These are phyloP conservation scores for Volucella bombylans DNA, from an alignment of 2,888 invertebrate genomes.

Conservation along the genomic window DNA sequence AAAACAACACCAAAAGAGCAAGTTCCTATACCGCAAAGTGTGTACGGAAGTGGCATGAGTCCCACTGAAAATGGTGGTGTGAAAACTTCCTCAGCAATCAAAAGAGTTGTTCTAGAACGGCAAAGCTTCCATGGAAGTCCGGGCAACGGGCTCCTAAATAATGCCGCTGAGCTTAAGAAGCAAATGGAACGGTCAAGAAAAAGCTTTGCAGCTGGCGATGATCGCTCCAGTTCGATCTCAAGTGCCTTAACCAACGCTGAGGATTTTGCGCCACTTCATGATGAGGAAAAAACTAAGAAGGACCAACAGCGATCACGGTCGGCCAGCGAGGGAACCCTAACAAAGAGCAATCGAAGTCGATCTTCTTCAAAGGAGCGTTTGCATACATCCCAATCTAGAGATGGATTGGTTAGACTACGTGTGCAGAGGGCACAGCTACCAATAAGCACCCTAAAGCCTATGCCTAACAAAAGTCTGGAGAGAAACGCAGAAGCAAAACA, in stretches of 20 bases:
- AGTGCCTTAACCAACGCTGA: constrained; percentile 79
- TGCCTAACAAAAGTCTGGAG: constrained; percentile 72
- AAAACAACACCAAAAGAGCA: constrained; percentile 80
- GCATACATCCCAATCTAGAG: constrained; percentile 67
- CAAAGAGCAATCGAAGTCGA: constrained; percentile 66
- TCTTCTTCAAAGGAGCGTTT: constrained; percentile 76
- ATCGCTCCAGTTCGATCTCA: constrained; percentile 78
- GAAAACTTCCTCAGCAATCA: constrained; percentile 76
- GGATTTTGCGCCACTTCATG: constrained; percentile 67
- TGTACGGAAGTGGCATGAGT: constrained; percentile 75
- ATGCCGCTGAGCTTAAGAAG: constrained; percentile 75
- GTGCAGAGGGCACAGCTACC: constrained; percentile 75
- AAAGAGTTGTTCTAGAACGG: constrained; percentile 80
- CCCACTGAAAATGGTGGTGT: constrained; percentile 73
- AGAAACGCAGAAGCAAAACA: constrained; percentile 47
- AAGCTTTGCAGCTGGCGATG: constrained; percentile 77
- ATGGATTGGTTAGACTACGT: constrained; percentile 69
- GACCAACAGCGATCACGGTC: constrained; percentile 52
- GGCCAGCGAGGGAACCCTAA: constrained; percentile 51
- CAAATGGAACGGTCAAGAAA: constrained; percentile 77
- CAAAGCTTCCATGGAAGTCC: constrained; percentile 78
- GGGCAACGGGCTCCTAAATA: constrained; percentile 73
- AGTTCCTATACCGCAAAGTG: constrained; percentile 76
- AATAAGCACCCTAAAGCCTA: constrained; percentile 61
- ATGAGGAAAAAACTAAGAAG: constrained; percentile 42